Conservation (phyloP, 1,140 invertebrate genomes). For the Choristoneura fumiferana region DNA sequence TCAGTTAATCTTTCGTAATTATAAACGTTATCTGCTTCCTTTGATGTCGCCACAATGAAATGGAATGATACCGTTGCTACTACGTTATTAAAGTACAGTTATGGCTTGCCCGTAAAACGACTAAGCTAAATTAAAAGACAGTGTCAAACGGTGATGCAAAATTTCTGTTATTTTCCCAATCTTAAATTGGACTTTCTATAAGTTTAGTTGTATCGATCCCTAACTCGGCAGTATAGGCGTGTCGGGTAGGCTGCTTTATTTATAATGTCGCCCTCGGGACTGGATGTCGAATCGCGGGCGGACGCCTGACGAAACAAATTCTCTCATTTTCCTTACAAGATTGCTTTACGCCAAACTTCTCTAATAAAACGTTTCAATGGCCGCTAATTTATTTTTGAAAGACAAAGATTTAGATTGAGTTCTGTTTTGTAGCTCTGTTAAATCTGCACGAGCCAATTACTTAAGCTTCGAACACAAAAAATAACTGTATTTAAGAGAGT, state of each 20-base stretch:
- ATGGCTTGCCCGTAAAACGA: too few species aligned
- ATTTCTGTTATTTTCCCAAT: too few species aligned
- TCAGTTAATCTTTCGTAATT: not conserved
- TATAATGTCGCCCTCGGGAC: constrained; percentile 17
- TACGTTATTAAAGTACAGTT: too few species aligned
- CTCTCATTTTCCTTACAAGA: constrained; percentile 20
- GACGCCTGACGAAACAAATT: constrained; percentile 19
- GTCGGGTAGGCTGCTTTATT: constrained; percentile 16
- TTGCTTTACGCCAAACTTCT: constrained; percentile 14
- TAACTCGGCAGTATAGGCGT: constrained; percentile 1
- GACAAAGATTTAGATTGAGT: constrained; percentile 9
- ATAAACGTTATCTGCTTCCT: not conserved
- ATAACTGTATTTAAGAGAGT: too few species aligned
- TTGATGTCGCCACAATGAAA: not conserved
- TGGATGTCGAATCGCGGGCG: constrained; percentile 30
- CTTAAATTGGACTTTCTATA: not conserved
- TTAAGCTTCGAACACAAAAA: not conserved
- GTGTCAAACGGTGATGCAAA: too few species aligned
- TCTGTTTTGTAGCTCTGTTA: constrained; percentile 10
- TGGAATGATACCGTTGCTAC: too few species aligned
- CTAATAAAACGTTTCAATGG: constrained; percentile 19
- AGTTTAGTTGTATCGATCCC: constrained; percentile 6
- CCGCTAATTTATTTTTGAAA: constrained; percentile 15
- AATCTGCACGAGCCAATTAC: constrained; percentile 3
- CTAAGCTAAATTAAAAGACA: too few species aligned